Evolutionary conservation across 2,797 vertebrate species (phyloP), one percentile per base, ranked within the genome.

Genomic region (Emys orbicularis): DNA sequence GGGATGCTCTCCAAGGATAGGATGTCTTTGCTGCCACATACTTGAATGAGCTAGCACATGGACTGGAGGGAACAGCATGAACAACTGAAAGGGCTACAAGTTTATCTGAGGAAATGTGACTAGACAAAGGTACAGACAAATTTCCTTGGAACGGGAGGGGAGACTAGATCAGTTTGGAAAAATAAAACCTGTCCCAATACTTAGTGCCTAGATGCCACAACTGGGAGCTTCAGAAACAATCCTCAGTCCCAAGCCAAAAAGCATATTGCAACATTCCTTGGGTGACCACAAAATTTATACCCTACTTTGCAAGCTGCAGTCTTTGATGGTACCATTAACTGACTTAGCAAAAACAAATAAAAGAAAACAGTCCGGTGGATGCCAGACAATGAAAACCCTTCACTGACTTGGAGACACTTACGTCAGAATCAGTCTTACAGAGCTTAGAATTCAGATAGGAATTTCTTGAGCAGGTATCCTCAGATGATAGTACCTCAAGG

Each of bases 181-280:
- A 95, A 1, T 7, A 82, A 31, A 41, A 57, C 84, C 57, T 87
- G 82, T 54, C 79, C 85, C 16, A 19, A 34, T 56, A 4, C 37
- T 15, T 47, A 77, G 1, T 0, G 53, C 87, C 65, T 72, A 41
- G 41, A 31, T 49, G 44, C 90, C 47, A 0, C 44, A 57, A 27
- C 10, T 47, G 65, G 44, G 13, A 95, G 53, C 4, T 93, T 47
- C 4, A 1, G 80, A 65, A 83, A 89, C 47, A 92, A 57, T 44
- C 56, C 57, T 90, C 81, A 68, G 34, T 79, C 87, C 94, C 94
- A 83, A 91, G 87, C 72, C 90, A 57, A 52, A 82, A 93, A 87
- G 29, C 76, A 57, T n/a, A 92, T 86, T 91, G 79, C 95, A 86
- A 88, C 96, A 95, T 88, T 91, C 44, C 83, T 83, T 81, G 93